These are phyloP conservation scores for Biston stratarius DNA, from an alignment of 2,888 invertebrate genomes.

Conservation along the genomic window DNA sequence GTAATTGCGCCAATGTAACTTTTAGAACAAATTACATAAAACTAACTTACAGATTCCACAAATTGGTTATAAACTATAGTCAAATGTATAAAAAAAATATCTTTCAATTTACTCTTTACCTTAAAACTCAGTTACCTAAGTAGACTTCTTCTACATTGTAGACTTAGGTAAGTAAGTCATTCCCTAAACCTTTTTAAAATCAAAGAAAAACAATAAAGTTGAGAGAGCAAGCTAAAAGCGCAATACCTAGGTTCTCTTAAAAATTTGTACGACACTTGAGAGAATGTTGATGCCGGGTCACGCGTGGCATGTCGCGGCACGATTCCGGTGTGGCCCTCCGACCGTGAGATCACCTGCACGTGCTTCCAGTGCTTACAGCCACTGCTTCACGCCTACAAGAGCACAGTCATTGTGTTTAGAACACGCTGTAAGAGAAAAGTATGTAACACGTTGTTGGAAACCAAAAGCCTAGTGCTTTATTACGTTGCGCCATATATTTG, in stretches of 20 bases:
- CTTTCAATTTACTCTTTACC: too few species aligned
- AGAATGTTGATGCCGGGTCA: constrained; percentile 70
- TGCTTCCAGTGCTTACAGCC: constrained; percentile 38
- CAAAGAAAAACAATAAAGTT: not conserved
- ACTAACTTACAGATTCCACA: too few species aligned
- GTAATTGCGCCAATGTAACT: too few species aligned
- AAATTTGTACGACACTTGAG: constrained; percentile 55
- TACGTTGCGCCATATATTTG: too few species aligned
- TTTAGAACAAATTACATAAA: too few species aligned
- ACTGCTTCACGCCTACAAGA: too few species aligned
- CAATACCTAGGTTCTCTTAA: constrained; percentile 1
- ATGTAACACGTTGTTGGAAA: not conserved
- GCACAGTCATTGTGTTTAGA: too few species aligned
- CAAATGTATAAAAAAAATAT: too few species aligned
- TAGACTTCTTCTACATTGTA: too few species aligned
- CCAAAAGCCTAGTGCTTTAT: not conserved
- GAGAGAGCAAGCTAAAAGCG: not conserved
- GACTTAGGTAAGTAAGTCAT: not conserved
- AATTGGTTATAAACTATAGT: too few species aligned
- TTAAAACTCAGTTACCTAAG: too few species aligned
- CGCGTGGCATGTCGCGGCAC: constrained; percentile 62
- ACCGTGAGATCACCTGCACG: constrained; percentile 61
- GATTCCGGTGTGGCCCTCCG: constrained; percentile 52
- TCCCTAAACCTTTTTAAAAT: not conserved
- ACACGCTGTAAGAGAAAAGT: too few species aligned